These are phyloP conservation scores for Anguilla obscura DNA, from an alignment of 2,797 vertebrate species.

Conservation along the genomic window DNA sequence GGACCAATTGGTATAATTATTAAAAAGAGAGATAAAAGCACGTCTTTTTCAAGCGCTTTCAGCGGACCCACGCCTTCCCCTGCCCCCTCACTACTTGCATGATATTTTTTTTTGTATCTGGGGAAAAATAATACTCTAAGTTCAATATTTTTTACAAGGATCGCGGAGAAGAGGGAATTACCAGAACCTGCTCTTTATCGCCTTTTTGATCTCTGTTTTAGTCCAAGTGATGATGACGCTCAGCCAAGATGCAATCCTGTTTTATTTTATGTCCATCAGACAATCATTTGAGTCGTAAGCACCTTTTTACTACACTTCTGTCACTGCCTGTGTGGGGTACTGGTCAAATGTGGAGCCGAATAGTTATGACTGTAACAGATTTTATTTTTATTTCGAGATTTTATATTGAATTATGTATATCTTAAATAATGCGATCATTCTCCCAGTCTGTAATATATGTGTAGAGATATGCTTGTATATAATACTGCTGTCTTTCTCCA, in stretches of 20 bases:
- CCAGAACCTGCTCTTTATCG: slow-evolving; percentile 77
- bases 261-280: slow-evolving; percentile 92
- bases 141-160: slow-evolving; percentile 78
- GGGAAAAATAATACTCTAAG: slow-evolving; percentile 70
- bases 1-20: slow-evolving; percentile 81
- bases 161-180: slow-evolving; percentile 91
- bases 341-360: slow-evolving; percentile 96
- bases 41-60: slow-evolving; percentile 93
- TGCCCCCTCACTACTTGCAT: slow-evolving; percentile 82
- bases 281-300: slow-evolving; percentile 99
- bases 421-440: slow-evolving; percentile 96
- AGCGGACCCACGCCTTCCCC: slow-evolving; percentile 84
- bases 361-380: slow-evolving; percentile 99
- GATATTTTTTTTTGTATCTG: slow-evolving; percentile 85
- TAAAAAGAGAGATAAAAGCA: slow-evolving; percentile 87
- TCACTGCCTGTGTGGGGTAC: slow-evolving; percentile 99
- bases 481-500: slow-evolving; percentile 84
- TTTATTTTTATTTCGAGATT: slow-evolving; percentile 99
- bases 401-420: slow-evolving; percentile 99
- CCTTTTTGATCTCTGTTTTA: slow-evolving; percentile 75
- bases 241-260: slow-evolving; percentile 90
- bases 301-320: slow-evolving; percentile 97
- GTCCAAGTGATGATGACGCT: slow-evolving; percentile 75
- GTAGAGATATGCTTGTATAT: slow-evolving; percentile 99
- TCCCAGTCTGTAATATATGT: slow-evolving; percentile 99